Evolutionary conservation across 2,113 vertebrate species (phyloP).

Genomic region (Heloderma charlesbogerti): DNA sequence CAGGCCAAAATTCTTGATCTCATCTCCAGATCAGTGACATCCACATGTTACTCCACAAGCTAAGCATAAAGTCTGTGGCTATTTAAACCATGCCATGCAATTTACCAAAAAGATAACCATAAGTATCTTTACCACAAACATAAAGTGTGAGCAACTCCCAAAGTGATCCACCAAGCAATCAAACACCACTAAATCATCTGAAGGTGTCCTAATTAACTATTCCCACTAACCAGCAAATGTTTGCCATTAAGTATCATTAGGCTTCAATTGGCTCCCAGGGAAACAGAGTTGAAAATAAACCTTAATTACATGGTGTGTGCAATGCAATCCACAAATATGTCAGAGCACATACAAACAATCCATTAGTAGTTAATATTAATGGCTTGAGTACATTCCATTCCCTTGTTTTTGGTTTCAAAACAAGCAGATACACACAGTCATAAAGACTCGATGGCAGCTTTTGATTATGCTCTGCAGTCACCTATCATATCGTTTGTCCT

Average conservation of each 20-base stretch:
- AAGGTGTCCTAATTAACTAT: constrained; percentile 32
- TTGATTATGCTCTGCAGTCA: neutral
- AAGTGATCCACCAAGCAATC: constrained; percentile 17
- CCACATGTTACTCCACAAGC: neutral
- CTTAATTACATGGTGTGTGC: neutral
- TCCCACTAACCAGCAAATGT: neutral
- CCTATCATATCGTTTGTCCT: neutral
- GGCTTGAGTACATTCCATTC: neutral
- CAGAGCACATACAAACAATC: neutral
- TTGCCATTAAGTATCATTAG: constrained; percentile 15
- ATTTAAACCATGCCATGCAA: neutral
- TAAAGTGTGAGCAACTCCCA: neutral
- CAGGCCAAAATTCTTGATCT: neutral
- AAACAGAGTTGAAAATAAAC: constrained; percentile 4
- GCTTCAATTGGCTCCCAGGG: neutral
- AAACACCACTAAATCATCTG: neutral
- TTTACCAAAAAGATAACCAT: neutral
- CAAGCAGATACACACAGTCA: neutral
- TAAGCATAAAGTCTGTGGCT: neutral
- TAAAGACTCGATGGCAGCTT: neutral
- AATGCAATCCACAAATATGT: neutral
- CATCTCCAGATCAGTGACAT: neutral
- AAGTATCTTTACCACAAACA: neutral
- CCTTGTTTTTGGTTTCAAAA: neutral
- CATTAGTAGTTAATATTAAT: neutral